A percentile compares a stretch with the other conserved stretches of the same genome.
phyloP scores from a whole-genome alignment of 2,113 vertebrate genomes.

The Thinocorus orbignyianus region DNA sequence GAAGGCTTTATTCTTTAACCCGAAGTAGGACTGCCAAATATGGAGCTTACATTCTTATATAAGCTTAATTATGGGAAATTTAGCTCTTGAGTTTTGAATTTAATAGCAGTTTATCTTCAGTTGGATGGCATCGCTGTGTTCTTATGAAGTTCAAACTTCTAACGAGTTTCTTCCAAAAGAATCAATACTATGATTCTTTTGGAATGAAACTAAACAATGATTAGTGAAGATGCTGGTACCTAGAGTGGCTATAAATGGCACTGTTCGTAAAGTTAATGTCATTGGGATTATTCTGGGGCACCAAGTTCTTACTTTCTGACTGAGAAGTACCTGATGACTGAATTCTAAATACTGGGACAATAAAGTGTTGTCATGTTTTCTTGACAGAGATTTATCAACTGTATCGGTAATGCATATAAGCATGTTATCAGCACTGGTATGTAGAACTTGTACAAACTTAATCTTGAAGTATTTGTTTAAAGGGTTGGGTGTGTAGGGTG shows the following conservation, averaged over 20 bases:
- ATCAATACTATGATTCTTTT: background rate
- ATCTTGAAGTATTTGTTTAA: constrained; percentile 12
- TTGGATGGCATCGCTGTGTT: background rate
- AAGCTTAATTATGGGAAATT: constrained; percentile 3
- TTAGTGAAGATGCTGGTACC: background rate
- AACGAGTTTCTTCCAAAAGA: background rate
- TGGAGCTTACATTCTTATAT: background rate
- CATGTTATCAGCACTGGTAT: background rate
- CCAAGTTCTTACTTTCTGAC: background rate
- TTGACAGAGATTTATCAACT: background rate
- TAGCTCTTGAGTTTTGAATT: background rate
- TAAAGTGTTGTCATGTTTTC: background rate
- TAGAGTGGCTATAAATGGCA: background rate
- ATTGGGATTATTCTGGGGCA: background rate
- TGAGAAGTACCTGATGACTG: background rate
- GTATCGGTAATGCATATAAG: background rate
- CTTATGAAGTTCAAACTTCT: background rate
- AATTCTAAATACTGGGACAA: background rate
- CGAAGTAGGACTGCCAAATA: background rate
- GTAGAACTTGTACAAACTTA: background rate
- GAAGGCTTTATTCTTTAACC: background rate
- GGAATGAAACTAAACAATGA: background rate
- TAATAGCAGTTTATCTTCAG: background rate
- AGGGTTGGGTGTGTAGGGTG: background rate
- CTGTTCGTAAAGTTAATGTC: background rate